Evolutionary conservation across 2,888 invertebrate genomes (phyloP).

Genomic region (Odontothrips loti): DNA sequence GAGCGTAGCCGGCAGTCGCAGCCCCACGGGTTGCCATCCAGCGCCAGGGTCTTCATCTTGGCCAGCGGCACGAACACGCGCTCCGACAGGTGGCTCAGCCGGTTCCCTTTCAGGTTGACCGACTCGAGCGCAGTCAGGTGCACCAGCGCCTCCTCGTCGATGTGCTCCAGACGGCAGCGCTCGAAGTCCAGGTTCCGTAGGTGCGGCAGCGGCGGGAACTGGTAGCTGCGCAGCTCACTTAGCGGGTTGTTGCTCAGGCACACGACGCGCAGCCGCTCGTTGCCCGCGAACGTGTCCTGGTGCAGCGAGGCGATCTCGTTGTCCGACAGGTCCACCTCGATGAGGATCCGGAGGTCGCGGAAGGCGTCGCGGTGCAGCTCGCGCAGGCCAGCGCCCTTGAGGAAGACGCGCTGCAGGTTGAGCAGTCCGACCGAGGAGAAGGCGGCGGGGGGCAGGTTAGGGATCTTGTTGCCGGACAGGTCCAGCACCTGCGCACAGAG

Average conservation of each 20-base stretch:
- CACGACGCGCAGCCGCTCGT: constrained; percentile 73
- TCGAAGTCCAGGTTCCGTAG: constrained; percentile 75
- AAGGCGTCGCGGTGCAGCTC: constrained; percentile 81
- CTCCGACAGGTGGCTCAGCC: constrained; percentile 64
- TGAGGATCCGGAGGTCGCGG: constrained; percentile 74
- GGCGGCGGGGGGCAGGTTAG: constrained; percentile 69
- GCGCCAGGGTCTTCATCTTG: constrained; percentile 71
- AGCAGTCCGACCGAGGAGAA: constrained; percentile 74
- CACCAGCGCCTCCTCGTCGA: constrained; percentile 73
- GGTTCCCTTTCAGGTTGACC: constrained; percentile 76
- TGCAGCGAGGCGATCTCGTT: constrained; percentile 72
- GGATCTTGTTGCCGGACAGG: constrained; percentile 73
- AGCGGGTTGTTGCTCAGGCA: constrained; percentile 80
- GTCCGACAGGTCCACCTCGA: constrained; percentile 82
- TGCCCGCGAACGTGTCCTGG: constrained; percentile 76
- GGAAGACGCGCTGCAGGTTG: constrained; percentile 77
- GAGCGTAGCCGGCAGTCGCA: constrained; percentile 83
- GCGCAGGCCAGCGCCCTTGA: constrained; percentile 69
- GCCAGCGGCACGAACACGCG: constrained; percentile 66
- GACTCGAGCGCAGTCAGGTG: constrained; percentile 69
- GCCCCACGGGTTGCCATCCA: constrained; percentile 84
- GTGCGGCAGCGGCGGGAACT: constrained; percentile 78
- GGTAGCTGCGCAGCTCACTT: constrained; percentile 64
- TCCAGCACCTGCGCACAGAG: constrained; percentile 58
- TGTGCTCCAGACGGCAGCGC: constrained; percentile 68